These are phyloP conservation scores for Pangasianodon gigas DNA, from an alignment of 2,113 vertebrate genomes.

Conservation along the genomic window DNA sequence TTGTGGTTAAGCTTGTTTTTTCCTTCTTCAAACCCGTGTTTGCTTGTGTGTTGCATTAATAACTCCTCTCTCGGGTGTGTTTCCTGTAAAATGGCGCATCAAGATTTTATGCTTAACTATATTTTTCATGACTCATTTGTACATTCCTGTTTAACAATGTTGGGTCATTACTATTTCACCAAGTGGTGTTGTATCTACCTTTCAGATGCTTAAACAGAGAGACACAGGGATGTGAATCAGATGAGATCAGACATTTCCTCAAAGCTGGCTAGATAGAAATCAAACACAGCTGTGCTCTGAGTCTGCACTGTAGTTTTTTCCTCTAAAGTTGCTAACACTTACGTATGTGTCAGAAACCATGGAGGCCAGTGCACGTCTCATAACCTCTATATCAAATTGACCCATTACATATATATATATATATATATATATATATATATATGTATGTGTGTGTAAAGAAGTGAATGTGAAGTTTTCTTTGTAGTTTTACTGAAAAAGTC, in stretches of 20 bases:
- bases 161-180: slow-evolving; percentile 76
- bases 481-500: not conserved
- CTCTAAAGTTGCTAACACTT: not conserved
- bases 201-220: slow-evolving; percentile 62
- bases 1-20: slow-evolving; percentile 50
- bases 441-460: too few relatives aligned
- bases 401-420: too few relatives aligned
- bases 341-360: not conserved
- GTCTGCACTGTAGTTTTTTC: not conserved
- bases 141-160: slow-evolving; percentile 76
- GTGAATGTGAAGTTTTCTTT: not conserved
- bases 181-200: slow-evolving; percentile 70
- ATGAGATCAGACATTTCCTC: slow-evolving; percentile 57
- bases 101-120: slow-evolving; percentile 77
- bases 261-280: slow-evolving; percentile 54
- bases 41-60: slow-evolving; percentile 79
- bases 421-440: too few relatives aligned
- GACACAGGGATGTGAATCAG: slow-evolving; percentile 29
- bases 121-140: slow-evolving; percentile 79
- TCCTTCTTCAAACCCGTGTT: slow-evolving; percentile 63
- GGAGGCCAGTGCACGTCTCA: not conserved
- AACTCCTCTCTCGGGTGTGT: slow-evolving; percentile 73
- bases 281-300: slow-evolving; percentile 54
- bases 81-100: slow-evolving; percentile 75
- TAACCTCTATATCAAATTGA: too few relatives aligned